A percentile compares a stretch with the other conserved stretches of the same genome.
Conservation (phyloP, 2,797 vertebrate genomes). For the Tapera naevia region DNA sequence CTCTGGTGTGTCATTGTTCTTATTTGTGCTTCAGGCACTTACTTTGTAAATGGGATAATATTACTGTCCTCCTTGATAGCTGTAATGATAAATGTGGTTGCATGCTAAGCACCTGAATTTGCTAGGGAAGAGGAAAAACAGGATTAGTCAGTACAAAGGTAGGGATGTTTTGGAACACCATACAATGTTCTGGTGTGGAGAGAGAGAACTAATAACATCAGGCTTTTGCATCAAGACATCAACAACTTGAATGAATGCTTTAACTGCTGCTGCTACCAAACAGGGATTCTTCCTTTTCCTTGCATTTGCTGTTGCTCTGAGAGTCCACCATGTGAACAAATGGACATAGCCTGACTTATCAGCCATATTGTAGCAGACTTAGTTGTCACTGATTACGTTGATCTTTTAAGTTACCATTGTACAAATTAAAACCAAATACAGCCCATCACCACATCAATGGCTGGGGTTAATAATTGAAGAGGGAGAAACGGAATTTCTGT, state of each 20-base stretch:
- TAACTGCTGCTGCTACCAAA: not conserved
- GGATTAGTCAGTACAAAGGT: not conserved
- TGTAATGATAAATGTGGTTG: not conserved
- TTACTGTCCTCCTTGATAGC: conserved; percentile 3
- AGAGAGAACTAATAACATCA: not conserved
- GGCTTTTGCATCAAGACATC: not conserved
- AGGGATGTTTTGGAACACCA: not conserved
- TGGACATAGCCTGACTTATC: not conserved
- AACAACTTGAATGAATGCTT: not conserved
- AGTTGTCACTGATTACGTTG: not conserved
- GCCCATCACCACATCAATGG: not conserved
- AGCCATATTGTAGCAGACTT: not conserved
- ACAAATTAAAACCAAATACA: not conserved
- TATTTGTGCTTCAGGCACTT: not conserved
- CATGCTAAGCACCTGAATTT: not conserved
- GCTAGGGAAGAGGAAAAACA: not conserved
- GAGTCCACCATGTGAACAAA: not conserved
- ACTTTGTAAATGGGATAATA: conserved; percentile 15
- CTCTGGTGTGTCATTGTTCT: not conserved
- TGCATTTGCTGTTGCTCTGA: not conserved
- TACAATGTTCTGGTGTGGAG: not conserved
- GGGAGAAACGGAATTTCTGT: not conserved
- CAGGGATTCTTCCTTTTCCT: not conserved
- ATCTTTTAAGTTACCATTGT: not conserved
- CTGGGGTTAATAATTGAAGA: not conserved